Conservation (phyloP, 2,113 vertebrate species). For the Hemicordylus capensis region DNA sequence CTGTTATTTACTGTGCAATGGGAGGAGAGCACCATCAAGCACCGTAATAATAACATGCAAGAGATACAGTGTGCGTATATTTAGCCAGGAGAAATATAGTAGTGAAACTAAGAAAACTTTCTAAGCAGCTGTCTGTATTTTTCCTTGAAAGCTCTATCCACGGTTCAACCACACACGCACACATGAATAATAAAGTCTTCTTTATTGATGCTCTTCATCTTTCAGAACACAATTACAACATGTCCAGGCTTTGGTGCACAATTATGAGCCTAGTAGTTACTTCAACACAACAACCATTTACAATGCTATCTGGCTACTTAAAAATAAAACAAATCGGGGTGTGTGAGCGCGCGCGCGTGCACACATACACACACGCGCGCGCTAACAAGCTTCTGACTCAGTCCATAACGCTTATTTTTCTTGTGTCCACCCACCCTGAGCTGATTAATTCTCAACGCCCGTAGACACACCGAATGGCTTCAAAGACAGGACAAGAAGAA, state of each 20-base stretch:
- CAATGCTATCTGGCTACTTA: neutral
- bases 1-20: neutral
- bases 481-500: neutral
- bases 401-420: conserved; percentile 27
- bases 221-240: neutral
- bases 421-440: conserved; percentile 41
- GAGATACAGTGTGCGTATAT: neutral
- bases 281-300: neutral
- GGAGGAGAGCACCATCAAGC: neutral
- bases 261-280: neutral
- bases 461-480: conserved; percentile 43
- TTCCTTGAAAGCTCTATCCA: neutral
- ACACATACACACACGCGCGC: neutral
- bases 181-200: neutral
- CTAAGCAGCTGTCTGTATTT: conserved; percentile 9
- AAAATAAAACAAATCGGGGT: conserved; percentile 36
- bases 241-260: neutral
- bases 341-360: no score
- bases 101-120: conserved; percentile 48
- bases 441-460: neutral
- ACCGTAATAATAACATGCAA: neutral
- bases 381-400: conserved; percentile 14
- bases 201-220: neutral
- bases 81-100: neutral
- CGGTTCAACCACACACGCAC: neutral